These are phyloP conservation scores for Micromussa lordhowensis DNA, from an alignment of 92 coral and sea anemone species.

Conservation along the genomic window DNA sequence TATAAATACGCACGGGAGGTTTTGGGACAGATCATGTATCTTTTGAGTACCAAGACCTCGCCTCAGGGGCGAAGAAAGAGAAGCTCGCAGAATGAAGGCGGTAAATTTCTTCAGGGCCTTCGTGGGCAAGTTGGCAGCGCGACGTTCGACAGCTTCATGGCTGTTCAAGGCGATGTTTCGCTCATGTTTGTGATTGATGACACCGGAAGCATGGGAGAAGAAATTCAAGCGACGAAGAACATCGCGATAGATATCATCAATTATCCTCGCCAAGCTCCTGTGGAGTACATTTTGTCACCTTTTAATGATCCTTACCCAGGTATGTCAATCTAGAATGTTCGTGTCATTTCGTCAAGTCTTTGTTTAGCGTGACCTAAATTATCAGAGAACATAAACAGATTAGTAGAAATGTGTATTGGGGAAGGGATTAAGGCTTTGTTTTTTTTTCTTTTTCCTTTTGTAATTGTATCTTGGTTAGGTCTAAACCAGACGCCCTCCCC, in stretches of 20 bases:
- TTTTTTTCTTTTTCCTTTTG: too few relatives aligned
- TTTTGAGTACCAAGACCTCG: constrained; percentile 30
- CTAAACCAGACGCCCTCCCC: too few relatives aligned
- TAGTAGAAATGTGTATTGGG: too few relatives aligned
- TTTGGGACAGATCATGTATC: constrained; percentile 64
- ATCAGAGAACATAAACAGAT: too few relatives aligned
- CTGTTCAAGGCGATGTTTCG: constrained; percentile 90
- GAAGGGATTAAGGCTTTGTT: too few relatives aligned
- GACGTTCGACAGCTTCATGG: constrained; percentile 84
- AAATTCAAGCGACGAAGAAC: constrained; percentile 80
- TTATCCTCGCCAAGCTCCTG: constrained; percentile 76
- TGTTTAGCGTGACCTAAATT: background rate
- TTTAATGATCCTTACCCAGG: constrained; percentile 83
- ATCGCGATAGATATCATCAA: constrained; percentile 84
- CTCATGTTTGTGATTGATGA: constrained; percentile 94
- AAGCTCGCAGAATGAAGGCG: constrained; percentile 60
- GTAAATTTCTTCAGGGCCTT: constrained; percentile 68
- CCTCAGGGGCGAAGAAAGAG: constrained; percentile 56
- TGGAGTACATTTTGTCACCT: constrained; percentile 84
- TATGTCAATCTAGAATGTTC: background rate
- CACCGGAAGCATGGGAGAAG: constrained; percentile 89
- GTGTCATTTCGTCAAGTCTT: background rate
- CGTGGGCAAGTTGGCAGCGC: constrained; percentile 64
- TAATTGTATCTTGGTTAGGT: too few relatives aligned
- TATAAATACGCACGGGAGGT: constrained; percentile 56